Conservation (phyloP, 2,113 vertebrate genomes). For the Perca schrenkii region DNA sequence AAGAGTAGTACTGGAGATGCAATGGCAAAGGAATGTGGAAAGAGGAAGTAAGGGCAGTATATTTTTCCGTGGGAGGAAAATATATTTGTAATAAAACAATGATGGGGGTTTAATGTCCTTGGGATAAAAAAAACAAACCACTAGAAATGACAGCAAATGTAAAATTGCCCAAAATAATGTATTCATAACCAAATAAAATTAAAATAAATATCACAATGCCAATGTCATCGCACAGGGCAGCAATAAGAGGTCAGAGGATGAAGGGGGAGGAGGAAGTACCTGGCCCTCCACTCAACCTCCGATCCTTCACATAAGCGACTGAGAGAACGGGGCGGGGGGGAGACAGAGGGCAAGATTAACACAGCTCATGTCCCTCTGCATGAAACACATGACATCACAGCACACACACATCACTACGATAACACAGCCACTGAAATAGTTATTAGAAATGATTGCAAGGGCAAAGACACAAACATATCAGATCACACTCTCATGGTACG, state of each 20-base stretch:
- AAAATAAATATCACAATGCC: slow-evolving; percentile 62
- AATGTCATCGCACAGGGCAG: slow-evolving; percentile 62
- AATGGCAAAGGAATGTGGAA: slow-evolving; percentile 54
- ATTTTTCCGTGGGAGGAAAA: slow-evolving; percentile 80
- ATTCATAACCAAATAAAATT: slow-evolving; percentile 52
- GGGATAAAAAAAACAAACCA: slow-evolving; percentile 1
- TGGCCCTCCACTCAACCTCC: slow-evolving; percentile 97
- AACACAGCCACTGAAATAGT: not conserved
- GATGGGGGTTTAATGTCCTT: slow-evolving; percentile 49
- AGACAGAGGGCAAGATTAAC: slow-evolving; percentile 82
- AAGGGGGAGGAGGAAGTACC: slow-evolving; percentile 90
- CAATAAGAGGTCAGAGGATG: slow-evolving; percentile 76
- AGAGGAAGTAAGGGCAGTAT: slow-evolving; percentile 41
- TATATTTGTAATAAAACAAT: slow-evolving; percentile 59
- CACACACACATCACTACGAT: not conserved
- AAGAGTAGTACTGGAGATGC: slow-evolving; percentile 73
- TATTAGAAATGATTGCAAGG: not conserved
- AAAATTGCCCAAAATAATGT: slow-evolving; percentile 38
- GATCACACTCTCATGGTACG: not conserved
- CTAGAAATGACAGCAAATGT: slow-evolving; percentile 47
- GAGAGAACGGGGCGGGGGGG: slow-evolving; percentile 85
- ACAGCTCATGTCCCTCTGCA: slow-evolving; percentile 60
- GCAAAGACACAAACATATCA: not conserved
- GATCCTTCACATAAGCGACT: slow-evolving; percentile 99
- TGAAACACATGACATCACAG: slow-evolving; percentile 48